Base-by-base conservation (phyloP, 2,888 invertebrate species). In the Congeria kusceri region DNA sequence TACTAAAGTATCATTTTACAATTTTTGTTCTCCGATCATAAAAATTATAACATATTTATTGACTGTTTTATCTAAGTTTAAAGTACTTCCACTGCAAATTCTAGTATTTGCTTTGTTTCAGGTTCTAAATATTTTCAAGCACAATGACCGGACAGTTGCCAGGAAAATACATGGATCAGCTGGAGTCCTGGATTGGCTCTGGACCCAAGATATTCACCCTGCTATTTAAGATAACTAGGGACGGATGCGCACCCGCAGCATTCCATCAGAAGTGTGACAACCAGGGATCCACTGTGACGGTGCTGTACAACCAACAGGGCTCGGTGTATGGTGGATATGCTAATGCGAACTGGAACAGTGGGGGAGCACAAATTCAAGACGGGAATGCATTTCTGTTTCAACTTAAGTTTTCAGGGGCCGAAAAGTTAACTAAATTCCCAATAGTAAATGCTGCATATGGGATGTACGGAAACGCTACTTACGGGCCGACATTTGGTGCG, bases 261-360 rank as follows among this genome's bases (percentile, higher is more conserved):
- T 86, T 86, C 44, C 86, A 86, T 46, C 65, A 80, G 53, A 65
- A 77, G 53, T 86, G 86, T 71, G 70, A 86, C 78, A 78, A 84
- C 27, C 56, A 84, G 59, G 84, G 86, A 0, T 66, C 86, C 4
- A 86, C 86, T 1, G 78, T 86, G 4, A 78, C 80, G 0, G 74
- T 86, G 5, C 47, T 80, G 32, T 86, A 82, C 71, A 86, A 86
- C 68, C 72, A 65, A 20, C 68, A 75, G 25, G 73, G 76, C 29
- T 82, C 68, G n/a, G 71, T 86, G 20, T 86, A 73, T 53, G 86
- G 86, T 13, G 86, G 84, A 3, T 86, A 83, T 46, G 74, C 79
- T 18, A 32, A 63, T 23, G 27, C 68, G n/a, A 71, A 57, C 56
- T 86, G 84, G 86, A 65, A 32, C 7, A 25, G 58, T 13, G 13